Base-by-base conservation (phyloP, 2,113 vertebrate species). In the Channa argus region DNA sequence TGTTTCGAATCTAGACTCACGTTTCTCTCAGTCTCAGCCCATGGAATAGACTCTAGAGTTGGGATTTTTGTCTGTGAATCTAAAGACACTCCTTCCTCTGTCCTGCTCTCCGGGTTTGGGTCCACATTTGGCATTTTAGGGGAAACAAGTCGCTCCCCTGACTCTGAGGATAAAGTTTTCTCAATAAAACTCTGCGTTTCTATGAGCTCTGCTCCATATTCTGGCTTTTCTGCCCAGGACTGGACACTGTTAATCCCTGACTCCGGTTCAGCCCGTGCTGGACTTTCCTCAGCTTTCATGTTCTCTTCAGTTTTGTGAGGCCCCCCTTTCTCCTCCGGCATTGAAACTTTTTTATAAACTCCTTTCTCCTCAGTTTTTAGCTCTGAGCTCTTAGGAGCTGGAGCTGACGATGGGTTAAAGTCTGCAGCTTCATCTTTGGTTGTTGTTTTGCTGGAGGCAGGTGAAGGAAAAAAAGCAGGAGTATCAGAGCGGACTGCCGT, bases 241-340 rank as follows among this genome's bases (percentile, higher is more conserved):
- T 3, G 52, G 11, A 34, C 36, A 58, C 2, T 3, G 15, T 38
- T 13, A 3, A 43, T 0, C 45, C 46, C n/a, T 0, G 63, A 59
- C 4, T 67, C 9, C 14, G 50, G 9, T 24, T 43, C 11, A 24
- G 33, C 13, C 34, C 2, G 2, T 13, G 41, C 34, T 12, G 1
- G 10, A 12, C 33, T 7, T 37, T 47, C 24, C 43, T 47, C 43
- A 37, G 24, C 44, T 14, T 36, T 59, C 62, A 49, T 33, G 44
- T 47, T 45, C 33, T 53, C 46, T 1, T 53, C 38, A 2, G 4
- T 24, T 14, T 10, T 14, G 3, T 10, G 53, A 41, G 1, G 39
- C 24, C 7, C 24, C 7, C 8, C 55, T 45, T 44, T 74, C 49
- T 84, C 58, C 55, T 64, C 62, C 8, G 2, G 9, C 10, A 14